phyloP scores from a whole-genome alignment of 2,797 vertebrate species.

The Muraenolepis orangiensis region DNA sequence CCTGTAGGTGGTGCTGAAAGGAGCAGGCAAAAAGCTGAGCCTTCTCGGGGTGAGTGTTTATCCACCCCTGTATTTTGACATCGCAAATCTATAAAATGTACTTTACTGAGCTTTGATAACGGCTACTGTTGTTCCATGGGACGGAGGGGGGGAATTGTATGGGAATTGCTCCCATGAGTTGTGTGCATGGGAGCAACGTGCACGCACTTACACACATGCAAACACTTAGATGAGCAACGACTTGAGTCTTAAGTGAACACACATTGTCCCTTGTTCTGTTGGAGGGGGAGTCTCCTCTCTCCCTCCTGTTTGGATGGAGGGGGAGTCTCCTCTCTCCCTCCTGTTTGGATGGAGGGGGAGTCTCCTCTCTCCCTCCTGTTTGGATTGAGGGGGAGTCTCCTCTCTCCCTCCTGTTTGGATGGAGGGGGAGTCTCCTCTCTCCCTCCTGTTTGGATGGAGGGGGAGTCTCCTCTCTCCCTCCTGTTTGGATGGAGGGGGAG shows the following conservation, averaged over 20 bases:
- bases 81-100: too few relatives aligned
- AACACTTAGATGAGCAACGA: not conserved
- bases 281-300: not conserved
- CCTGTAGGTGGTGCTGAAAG: slow-evolving; percentile 78
- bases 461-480: not conserved
- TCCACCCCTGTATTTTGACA: too few relatives aligned
- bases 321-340: too few relatives aligned
- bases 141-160: not conserved
- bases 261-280: not conserved
- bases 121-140: slow-evolving; percentile 9
- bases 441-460: not conserved
- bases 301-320: too few relatives aligned
- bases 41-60: slow-evolving; percentile 75
- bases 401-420: too few relatives aligned
- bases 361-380: too few relatives aligned
- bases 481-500: not conserved
- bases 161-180: not conserved
- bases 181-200: not conserved
- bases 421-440: too few relatives aligned
- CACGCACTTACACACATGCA: slow-evolving; percentile 1
- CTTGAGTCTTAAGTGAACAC: not conserved
- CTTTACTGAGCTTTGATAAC: too few relatives aligned
- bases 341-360: too few relatives aligned
- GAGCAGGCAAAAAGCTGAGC: slow-evolving; percentile 80
- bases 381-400: too few relatives aligned